phyloP scores from a whole-genome alignment of 2,888 invertebrate genomes.

The Pheosia gnoma region DNA sequence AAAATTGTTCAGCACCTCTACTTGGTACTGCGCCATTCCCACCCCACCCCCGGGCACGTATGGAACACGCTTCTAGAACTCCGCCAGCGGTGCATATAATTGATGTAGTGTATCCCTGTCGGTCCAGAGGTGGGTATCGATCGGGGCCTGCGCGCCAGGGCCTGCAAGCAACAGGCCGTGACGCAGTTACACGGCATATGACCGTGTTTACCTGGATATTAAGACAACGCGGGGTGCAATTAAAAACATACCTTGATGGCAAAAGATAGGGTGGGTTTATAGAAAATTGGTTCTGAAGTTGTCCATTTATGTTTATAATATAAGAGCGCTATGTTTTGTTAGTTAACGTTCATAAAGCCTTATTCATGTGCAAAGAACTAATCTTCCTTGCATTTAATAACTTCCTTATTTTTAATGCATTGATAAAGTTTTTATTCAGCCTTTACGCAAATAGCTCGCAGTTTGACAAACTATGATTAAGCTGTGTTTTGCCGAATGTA shows the following conservation, averaged over 20 bases:
- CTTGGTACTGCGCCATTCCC: not conserved
- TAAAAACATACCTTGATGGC: no score
- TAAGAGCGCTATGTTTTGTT: no score
- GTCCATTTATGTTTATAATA: no score
- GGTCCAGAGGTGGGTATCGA: conserved; percentile 51
- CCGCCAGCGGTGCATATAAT: conserved; percentile 41
- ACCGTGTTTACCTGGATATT: no score
- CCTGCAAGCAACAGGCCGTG: conserved; percentile 59
- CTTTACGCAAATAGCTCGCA: not conserved
- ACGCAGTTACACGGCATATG: conserved; percentile 49
- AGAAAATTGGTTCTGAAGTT: no score
- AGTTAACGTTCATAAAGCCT: no score
- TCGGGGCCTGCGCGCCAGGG: conserved; percentile 61
- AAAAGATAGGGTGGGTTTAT: no score
- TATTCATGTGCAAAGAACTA: not conserved
- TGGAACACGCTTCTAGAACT: conserved; percentile 33
- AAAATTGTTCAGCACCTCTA: not conserved
- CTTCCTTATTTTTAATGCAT: not conserved
- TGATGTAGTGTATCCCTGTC: conserved; percentile 38
- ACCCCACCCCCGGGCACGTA: not conserved
- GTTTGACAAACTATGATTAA: not conserved
- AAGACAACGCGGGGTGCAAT: no score
- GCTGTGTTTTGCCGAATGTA: no score
- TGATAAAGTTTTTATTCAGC: not conserved
- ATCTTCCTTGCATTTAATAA: no score